phyloP scores from a whole-genome alignment of 2,797 vertebrate species.

The Limnodromus scolopaceus region DNA sequence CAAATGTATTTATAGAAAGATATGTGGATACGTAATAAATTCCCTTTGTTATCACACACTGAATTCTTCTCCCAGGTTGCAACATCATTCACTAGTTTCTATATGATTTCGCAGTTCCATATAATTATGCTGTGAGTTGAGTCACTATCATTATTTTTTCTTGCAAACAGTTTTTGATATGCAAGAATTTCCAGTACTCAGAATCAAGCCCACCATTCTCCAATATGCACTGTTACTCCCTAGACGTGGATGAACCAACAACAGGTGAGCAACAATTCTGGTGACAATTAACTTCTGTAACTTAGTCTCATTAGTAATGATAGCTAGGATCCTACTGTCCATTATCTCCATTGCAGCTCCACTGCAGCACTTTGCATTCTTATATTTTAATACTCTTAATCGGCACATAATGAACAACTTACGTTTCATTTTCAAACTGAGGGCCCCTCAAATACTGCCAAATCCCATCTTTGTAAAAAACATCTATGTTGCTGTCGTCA shows the following conservation, averaged over 20 bases:
- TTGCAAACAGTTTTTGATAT: neutral
- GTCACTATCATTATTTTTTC: neutral
- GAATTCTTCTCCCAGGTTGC: neutral
- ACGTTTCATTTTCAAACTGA: neutral
- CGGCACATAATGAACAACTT: neutral
- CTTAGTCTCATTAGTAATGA: neutral
- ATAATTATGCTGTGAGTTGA: neutral
- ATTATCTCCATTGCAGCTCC: neutral
- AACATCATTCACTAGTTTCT: neutral
- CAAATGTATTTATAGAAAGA: neutral
- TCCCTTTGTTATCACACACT: neutral
- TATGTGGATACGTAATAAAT: neutral
- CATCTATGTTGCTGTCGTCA: neutral
- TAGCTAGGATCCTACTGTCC: neutral
- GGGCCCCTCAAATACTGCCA: neutral
- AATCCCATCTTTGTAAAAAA: neutral
- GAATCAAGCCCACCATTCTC: neutral
- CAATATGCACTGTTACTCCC: neutral
- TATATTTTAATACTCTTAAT: neutral
- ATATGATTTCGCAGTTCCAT: neutral
- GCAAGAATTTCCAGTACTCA: neutral
- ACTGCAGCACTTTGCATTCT: neutral
- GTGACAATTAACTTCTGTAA: neutral
- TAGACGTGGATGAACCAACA: neutral
- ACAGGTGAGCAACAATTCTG: neutral